phyloP scores from a whole-genome alignment of 2,113 vertebrate species.

The Gymnobelideus leadbeateri region DNA sequence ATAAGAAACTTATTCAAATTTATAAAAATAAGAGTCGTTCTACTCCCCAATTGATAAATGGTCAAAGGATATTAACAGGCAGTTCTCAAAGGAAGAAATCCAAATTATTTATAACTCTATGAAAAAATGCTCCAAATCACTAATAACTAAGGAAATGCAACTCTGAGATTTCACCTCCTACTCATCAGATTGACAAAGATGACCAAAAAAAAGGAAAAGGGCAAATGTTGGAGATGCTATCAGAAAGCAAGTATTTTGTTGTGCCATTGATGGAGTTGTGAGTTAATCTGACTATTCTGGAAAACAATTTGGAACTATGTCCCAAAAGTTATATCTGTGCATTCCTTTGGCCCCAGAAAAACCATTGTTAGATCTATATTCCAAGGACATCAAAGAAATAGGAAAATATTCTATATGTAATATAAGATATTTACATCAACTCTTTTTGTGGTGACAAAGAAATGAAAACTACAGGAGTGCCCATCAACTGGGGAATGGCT shows the following conservation, averaged over 20 bases:
- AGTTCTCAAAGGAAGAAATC: background rate
- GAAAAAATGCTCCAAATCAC: background rate
- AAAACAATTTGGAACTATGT: background rate
- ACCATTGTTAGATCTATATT: background rate
- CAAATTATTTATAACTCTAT: background rate
- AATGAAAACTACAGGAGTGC: background rate
- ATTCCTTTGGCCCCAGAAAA: background rate
- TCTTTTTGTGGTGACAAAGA: background rate
- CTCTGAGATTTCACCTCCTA: background rate
- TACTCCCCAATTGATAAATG: background rate
- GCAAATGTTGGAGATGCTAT: background rate
- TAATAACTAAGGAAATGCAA: background rate
- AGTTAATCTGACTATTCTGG: background rate
- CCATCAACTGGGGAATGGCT: background rate
- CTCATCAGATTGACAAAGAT: background rate
- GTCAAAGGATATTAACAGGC: conserved; percentile 5
- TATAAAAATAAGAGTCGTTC: background rate
- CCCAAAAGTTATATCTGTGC: background rate
- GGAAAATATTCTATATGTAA: background rate
- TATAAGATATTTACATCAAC: background rate
- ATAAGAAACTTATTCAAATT: background rate
- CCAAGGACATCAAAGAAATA: background rate
- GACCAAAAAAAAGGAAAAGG: background rate
- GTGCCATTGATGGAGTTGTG: background rate
- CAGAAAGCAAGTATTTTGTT: background rate